Base-by-base conservation (phyloP, 1,140 invertebrate species). In the Conus ventricosus region DNA sequence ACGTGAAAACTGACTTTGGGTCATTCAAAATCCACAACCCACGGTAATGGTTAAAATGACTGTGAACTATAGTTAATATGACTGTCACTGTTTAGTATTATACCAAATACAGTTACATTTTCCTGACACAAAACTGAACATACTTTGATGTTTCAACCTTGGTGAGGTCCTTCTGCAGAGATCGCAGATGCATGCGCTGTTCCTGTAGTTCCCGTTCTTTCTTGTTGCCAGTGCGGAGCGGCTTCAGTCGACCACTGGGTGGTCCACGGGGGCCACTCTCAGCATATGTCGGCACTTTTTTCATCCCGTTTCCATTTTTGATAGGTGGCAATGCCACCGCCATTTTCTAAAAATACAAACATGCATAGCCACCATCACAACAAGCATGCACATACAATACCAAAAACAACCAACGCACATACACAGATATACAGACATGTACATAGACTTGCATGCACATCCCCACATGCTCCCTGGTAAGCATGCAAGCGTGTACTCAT, bases 241-340 rank as follows among this genome's bases (percentile, higher is more conserved):
- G 27, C 89, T 91, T 90, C 88, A 92, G 17, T 90, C 91, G 87
- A 4, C 91, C 91, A 90, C 89, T 91, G 51, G 90, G 91, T 84
- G 71, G 39, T 84, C 75, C 87, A 11, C 27, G 54, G 10, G 81
- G 87, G 10, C 75, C n/a, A 82, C 78, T 81, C 80, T 89, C 81
- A n/a, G 55, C 80, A 75, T 87, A 86, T 76, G 60, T 57, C 27
- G 87, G 84, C 67, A 76, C 20, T 23, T 76, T 85, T 17, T 57
- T 87, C 5, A 23, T n/a, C 54, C 54, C 86, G 82, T 89, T 89
- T 25, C 71, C 67, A 27, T 17, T 88, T 0, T 91, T 90, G 81
- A 89, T 91, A 13, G 94, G 92, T 82, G 94, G 94, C 87, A 94
- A 88, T 67, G 91, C 92, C 60, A 93, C 91, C 80, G 94, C 93